Conservation (phyloP, 2,888 invertebrate genomes). For the Drosophila pseudotakahashii region DNA sequence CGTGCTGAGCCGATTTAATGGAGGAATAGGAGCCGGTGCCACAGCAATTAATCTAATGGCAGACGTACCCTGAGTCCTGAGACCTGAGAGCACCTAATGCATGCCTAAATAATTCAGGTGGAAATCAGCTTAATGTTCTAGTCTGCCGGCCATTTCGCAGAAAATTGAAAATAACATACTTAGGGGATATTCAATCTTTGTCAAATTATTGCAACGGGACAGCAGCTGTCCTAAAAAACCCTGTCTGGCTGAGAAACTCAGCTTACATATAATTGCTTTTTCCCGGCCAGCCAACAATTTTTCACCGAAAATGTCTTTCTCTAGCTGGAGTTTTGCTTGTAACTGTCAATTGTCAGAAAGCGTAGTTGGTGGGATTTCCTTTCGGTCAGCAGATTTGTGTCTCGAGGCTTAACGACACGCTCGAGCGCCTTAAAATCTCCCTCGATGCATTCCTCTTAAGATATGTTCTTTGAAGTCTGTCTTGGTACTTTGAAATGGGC, state of each 20-base stretch:
- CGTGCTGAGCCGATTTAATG: conserved; percentile 15
- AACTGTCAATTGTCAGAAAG: conserved; percentile 59
- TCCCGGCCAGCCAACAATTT: conserved; percentile 30
- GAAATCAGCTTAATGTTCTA: conserved; percentile 29
- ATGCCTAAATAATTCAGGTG: conserved; percentile 35
- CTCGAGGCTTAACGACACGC: conserved; percentile 20
- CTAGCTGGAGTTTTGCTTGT: conserved; percentile 42
- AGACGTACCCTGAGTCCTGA: conserved; percentile 16
- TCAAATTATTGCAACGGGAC: conserved; percentile 37
- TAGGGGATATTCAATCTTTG: conserved; percentile 44
- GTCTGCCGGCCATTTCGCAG: conserved; percentile 21
- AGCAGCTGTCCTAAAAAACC: conserved; percentile 7
- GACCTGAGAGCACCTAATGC: conserved; percentile 23
- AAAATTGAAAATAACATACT: conserved; percentile 45
- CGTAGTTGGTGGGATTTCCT: conserved; percentile 39
- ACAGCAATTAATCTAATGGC: conserved; percentile 40
- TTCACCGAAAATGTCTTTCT: conserved; percentile 26
- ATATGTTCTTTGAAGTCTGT: conserved; percentile 10
- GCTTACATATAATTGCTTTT: conserved; percentile 50
- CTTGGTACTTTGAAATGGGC: background rate
- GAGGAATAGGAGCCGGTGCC: conserved; percentile 9
- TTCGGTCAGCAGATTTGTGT: conserved; percentile 34
- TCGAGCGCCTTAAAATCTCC: conserved; percentile 20
- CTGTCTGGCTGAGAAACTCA: conserved; percentile 20
- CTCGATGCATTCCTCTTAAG: conserved; percentile 10